Conservation (phyloP, 2,113 vertebrate genomes). For the Ochotona curzoniae region DNA sequence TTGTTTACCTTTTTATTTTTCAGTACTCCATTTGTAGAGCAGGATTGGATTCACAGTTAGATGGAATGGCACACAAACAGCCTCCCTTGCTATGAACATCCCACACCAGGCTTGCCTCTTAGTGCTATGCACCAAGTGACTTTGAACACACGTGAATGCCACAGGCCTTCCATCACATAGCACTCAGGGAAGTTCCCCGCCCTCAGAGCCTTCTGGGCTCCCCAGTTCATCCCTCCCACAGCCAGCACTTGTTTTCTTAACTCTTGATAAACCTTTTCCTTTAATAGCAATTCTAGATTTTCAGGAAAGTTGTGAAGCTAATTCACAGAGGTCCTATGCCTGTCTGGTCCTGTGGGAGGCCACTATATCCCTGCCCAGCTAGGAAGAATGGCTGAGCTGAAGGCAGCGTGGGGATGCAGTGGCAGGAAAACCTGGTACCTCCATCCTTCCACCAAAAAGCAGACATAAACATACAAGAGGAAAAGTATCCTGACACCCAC, state of each 20-base stretch:
- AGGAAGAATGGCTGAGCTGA: too few species aligned
- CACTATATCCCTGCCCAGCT: background rate
- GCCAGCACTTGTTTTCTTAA: background rate
- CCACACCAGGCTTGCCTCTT: background rate
- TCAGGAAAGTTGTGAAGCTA: background rate
- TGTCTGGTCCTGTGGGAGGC: too few species aligned
- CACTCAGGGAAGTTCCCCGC: background rate
- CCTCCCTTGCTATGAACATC: accelerated
- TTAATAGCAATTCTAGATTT: background rate
- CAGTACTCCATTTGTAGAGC: background rate
- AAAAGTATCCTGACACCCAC: background rate
- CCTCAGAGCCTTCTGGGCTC: background rate
- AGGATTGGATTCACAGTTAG: too few species aligned
- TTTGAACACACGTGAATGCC: background rate
- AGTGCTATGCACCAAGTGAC: too few species aligned
- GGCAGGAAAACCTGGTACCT: background rate
- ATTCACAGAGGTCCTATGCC: background rate
- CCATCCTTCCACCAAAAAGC: background rate
- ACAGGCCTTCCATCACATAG: too few species aligned
- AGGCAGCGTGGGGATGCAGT: background rate
- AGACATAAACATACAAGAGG: background rate
- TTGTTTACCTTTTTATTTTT: background rate
- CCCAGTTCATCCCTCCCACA: background rate
- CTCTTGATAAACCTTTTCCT: background rate
- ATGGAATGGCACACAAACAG: too few species aligned